Evolutionary conservation across 2,113 vertebrate genomes (phyloP).

Genomic region (Gopherus evgoodei): DNA sequence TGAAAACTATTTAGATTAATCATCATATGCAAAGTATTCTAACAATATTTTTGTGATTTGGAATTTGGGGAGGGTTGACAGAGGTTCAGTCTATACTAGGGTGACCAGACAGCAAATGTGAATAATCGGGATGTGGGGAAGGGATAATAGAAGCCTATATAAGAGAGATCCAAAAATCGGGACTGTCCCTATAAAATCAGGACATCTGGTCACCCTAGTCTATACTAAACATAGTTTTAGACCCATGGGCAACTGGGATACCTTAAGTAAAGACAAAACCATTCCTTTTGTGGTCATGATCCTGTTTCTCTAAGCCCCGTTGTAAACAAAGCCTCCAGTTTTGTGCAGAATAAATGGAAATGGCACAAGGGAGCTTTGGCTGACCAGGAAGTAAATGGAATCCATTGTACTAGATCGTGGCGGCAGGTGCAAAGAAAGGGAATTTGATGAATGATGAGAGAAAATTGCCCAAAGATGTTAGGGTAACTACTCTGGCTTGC

Average conservation of each 20-base stretch:
- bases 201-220: neutral
- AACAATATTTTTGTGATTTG: neutral
- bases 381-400: neutral
- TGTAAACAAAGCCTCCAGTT: neutral
- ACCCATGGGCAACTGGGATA: neutral
- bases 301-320: slow-evolving; percentile 18
- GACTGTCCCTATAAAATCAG: too few relatives aligned
- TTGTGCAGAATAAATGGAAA: neutral
- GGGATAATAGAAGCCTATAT: too few relatives aligned
- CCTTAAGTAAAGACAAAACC: neutral
- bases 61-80: neutral
- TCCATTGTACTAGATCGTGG: neutral
- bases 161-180: too few relatives aligned
- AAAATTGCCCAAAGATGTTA: neutral
- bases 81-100: neutral
- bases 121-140: too few relatives aligned
- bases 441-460: neutral
- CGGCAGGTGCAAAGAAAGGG: neutral
- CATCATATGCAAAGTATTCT: neutral
- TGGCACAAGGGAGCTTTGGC: neutral
- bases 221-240: neutral
- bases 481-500: neutral
- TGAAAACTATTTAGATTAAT: neutral
- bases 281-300: neutral
- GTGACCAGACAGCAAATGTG: too few relatives aligned